Evolutionary conservation across 1,140 invertebrate genomes (phyloP), one percentile per base, ranked within the genome.

Genomic region (Bombus huntii): DNA sequence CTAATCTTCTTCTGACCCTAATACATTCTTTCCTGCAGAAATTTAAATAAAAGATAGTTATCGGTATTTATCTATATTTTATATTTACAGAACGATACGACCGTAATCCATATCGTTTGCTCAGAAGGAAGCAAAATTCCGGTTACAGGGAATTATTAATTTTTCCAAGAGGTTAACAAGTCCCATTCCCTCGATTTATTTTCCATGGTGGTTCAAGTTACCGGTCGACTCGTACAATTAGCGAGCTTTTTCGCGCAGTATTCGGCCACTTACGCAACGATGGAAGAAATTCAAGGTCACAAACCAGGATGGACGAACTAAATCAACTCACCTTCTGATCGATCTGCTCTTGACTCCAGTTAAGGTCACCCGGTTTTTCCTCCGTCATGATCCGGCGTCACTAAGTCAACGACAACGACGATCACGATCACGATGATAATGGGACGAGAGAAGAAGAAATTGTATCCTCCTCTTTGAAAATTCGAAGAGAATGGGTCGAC

Each of bases 311-410:
- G 31, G 15, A n/a, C 72, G n/a, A 76, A 59, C 8, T 9, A 74
- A 82, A 78, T 8, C 31, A 37, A 84, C 93, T 94, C 87, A 94
- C 94, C 83, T 89, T 53, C 71, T 88, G 89, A 53, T 92, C 92
- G 79, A 95, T 93, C 90, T 94, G 91, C 71, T 94, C 94, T 94
- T 93, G 94, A 91, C 93, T 94, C 73, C 94, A 93, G 15, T 72
- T 85, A 13, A 94, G 71, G 82, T 93, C 92, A 76, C 93, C 89
- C 89, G 92, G 92, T 3, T 44, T 84, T n/a, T 90, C 87, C n/a
- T 88, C 88, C 12, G 89, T 89, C 92, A 93, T 94, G 65, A 62
- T 90, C 13, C 65, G 34, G 44, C 28, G 75, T 68, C 42, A 68
- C 76, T 9, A 25, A 62, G 31, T n/a, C 53, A 22, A 31, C 53